Percentiles rank a stretch among this genome's conserved stretches.
Evolutionary conservation across 2,888 invertebrate genomes (phyloP).

Genomic region (Eupeodes latifasciatus): DNA sequence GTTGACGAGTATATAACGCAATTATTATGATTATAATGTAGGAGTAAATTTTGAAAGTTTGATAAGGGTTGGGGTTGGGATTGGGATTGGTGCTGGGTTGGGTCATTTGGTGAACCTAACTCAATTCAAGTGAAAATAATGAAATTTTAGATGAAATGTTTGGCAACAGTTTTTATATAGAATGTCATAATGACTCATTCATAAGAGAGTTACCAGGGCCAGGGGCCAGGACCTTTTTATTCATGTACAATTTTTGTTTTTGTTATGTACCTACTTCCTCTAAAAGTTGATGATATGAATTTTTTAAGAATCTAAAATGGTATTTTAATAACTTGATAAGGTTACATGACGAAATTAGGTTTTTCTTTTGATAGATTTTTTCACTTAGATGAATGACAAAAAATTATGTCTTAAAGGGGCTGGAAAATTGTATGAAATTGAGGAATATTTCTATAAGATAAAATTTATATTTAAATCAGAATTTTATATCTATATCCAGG

Average conservation of each 20-base stretch:
- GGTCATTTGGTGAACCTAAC: conserved; percentile 14
- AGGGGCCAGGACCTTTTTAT: background rate
- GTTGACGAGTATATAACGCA: conserved; percentile 45
- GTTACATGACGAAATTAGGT: no score
- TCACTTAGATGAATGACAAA: no score
- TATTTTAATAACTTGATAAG: no score
- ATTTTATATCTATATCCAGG: no score
- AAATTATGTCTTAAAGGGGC: no score
- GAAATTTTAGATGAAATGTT: conserved; percentile 34
- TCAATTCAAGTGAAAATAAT: conserved; percentile 38
- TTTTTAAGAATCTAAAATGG: no score
- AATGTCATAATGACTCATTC: background rate
- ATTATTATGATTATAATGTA: conserved; percentile 11
- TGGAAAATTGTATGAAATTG: no score
- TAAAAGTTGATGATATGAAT: no score
- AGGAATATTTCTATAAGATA: no score
- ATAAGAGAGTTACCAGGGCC: conserved; percentile 5
- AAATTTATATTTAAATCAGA: no score
- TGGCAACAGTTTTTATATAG: conserved; percentile 8
- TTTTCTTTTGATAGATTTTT: no score
- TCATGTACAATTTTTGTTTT: background rate
- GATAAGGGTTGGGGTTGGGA: background rate
- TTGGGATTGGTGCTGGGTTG: background rate
- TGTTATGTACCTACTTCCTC: background rate
- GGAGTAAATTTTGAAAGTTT: background rate